Evolutionary conservation across 2,888 invertebrate species (phyloP), one percentile per base, ranked within the genome.

Genomic region (Tortrix viridana): DNA sequence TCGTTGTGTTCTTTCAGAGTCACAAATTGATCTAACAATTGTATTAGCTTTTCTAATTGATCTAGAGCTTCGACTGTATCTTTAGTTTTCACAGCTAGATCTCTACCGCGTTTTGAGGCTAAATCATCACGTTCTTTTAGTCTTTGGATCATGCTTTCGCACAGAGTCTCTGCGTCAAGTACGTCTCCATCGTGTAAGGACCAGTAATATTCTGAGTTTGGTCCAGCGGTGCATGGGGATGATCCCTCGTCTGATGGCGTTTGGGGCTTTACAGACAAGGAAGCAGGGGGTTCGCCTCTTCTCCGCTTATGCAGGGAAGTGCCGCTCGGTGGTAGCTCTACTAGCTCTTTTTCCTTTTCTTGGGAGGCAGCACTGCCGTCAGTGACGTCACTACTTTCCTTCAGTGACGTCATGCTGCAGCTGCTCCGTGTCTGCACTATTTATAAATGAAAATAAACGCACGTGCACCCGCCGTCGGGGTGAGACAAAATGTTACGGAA

Each of bases 41-140:
- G 94, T 72, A 97, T 94, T 6, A 97, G 90, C 72, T 96, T 96
- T 70, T 96, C 96, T 54, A 97, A 82, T 75, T 97, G 96, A 74
- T 97, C 96, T 67, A 97, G 93, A 0, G 95, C 94, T 70, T 95
- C 94, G 12, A 94, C 87, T 0, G 94, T 93, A 18, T 93, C 93
- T 69, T 94, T 89, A 0, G 93, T 93, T 37, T 89, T 93, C 3
- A 91, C 82, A 49, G 95, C 94, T 3, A 93, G 83, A 14, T 93
- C 90, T 59, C 87, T 93, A 0, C 94, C 92, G 6, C 94, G 88
- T 64, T 84, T 87, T 14, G 94, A 93, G 3, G 93, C 73, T 4
- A 90, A 89, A 66, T 92, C 92, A 5, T 86, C 82, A 12, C 80
- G 78, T 22, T 86, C 85, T 79, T 86, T 87, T 0, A 92, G 69